phyloP scores from a whole-genome alignment of 2,888 invertebrate species.

The Alitta virens region DNA sequence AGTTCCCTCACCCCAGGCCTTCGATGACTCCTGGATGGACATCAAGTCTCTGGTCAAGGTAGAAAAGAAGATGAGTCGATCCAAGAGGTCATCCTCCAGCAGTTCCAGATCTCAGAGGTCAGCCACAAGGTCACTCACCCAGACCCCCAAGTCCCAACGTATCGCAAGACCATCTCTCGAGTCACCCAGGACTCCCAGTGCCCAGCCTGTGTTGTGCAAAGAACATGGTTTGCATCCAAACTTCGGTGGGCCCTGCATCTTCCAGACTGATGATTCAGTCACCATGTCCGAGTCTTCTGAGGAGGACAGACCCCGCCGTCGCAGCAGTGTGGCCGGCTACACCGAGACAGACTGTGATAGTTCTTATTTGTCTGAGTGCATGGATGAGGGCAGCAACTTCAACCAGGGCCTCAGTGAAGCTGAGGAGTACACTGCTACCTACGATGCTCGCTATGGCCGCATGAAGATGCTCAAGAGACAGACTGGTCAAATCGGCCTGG shows the following conservation, averaged over 20 bases:
- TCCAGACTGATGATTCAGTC: slow-evolving; percentile 19
- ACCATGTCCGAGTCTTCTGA: slow-evolving; percentile 8
- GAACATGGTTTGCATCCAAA: slow-evolving; percentile 27
- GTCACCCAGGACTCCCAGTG: background rate
- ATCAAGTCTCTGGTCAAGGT: slow-evolving; percentile 10
- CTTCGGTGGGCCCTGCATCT: slow-evolving; percentile 28
- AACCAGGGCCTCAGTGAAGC: slow-evolving; percentile 4
- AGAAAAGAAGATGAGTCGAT: background rate
- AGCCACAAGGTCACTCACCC: no score
- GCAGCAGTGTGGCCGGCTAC: slow-evolving; percentile 4
- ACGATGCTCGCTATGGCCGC: slow-evolving; percentile 17
- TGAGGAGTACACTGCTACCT: slow-evolving; percentile 22
- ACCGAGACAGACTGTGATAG: slow-evolving; percentile 30
- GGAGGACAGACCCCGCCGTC: slow-evolving; percentile 3
- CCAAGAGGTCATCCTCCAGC: background rate
- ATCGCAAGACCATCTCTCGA: background rate
- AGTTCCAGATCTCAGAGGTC: no score
- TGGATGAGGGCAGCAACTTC: slow-evolving; percentile 18
- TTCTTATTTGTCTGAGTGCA: slow-evolving; percentile 26
- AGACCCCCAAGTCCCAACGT: no score
- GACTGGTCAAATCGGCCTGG: slow-evolving; percentile 21
- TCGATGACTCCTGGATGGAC: slow-evolving; percentile 11
- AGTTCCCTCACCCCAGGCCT: background rate
- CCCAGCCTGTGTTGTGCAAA: slow-evolving; percentile 21
- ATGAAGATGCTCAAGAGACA: slow-evolving; percentile 26